Base-by-base conservation (phyloP, 1,140 invertebrate species). In the Aphis gossypii region DNA sequence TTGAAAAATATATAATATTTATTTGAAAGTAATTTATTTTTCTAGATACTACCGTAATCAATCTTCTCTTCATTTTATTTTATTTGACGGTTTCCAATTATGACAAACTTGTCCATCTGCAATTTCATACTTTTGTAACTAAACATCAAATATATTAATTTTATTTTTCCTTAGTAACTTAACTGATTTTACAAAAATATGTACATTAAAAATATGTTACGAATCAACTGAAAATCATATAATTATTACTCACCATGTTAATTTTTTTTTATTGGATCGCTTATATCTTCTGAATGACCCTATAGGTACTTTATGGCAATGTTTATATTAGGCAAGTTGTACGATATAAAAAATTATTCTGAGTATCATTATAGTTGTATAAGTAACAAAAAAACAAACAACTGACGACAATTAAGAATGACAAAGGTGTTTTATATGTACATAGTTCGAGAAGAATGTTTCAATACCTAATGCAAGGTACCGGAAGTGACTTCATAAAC, bases 21-120 rank as follows among this genome's bases (percentile, higher is more conserved):
- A 89, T 89, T 89, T 56, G 38, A 23, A 38, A 89, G 88, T 89
- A 89, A 56, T 89, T 89, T 6, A n/a, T 56, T 89, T 89, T 89
- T 41, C n/a, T 56, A 56, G 46, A 51, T 46, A 54, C 30, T n/a
- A 38, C 35, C 21, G n/a, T 89, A 41, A 89, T 38, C 48, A 41
- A 89, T 89, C 88, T 51, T 56, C 1, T 41, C 48, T 89, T 89
- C 25, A 89, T 89, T 30, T 38, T 41, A 89, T 38, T 89, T 38
- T 41, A 14, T 56, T 30, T 89, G 88, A 56, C 35, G 35, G 35
- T 56, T 89, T 25, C 11, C 51, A 38, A 56, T 35, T 56, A 41
- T 89, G 35, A 38, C 51, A 38, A 89, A 89, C 56, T 54, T 38
- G 11, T 56, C 23, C 35, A 14, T 89, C 48, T 76, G n/a, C 30